phyloP scores from a whole-genome alignment of 2,113 vertebrate genomes.

The Dasyurus viverrinus region DNA sequence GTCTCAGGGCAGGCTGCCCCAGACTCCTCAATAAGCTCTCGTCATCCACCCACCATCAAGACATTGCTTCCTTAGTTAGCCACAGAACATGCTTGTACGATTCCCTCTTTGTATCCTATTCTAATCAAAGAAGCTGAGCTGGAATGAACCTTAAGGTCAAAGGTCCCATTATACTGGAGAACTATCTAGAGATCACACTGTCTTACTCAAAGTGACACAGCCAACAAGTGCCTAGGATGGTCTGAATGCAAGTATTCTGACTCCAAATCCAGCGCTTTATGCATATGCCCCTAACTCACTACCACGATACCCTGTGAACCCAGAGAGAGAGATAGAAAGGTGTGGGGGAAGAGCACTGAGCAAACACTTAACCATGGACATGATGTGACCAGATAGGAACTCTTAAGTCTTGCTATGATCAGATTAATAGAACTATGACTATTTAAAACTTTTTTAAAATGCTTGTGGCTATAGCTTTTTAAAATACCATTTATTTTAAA shows the following conservation, averaged over 20 bases:
- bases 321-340: neutral
- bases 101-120: neutral
- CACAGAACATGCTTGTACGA: neutral
- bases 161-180: neutral
- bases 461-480: neutral
- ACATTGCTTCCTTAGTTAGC: neutral
- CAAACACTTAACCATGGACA: neutral
- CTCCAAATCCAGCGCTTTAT: neutral
- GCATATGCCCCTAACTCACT: neutral
- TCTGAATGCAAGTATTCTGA: neutral
- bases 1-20: neutral
- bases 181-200: neutral
- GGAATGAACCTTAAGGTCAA: neutral
- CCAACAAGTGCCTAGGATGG: neutral
- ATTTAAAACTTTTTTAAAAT: neutral
- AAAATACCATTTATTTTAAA: neutral
- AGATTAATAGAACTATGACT: neutral
- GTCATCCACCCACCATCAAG: neutral
- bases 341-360: neutral
- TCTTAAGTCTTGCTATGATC: neutral
- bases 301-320: neutral
- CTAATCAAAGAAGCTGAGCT: neutral
- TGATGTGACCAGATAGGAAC: neutral
- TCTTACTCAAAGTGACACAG: neutral
- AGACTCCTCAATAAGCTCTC: rapidly evolving